phyloP scores from a whole-genome alignment of 2,113 vertebrate species.

The Grallaria varia region DNA sequence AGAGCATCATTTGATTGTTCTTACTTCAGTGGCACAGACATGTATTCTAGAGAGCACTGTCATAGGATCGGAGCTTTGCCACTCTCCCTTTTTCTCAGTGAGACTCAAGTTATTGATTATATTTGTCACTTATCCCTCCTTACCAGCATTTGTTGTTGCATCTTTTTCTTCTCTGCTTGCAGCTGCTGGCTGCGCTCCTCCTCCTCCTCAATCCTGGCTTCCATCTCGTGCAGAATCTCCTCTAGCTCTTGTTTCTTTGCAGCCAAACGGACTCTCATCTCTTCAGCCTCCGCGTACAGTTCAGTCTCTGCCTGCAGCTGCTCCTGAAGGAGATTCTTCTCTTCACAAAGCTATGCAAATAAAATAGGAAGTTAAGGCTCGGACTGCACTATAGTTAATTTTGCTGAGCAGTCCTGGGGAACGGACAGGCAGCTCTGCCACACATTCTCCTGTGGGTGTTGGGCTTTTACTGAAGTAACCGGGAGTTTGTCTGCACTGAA shows the following conservation, averaged over 20 bases:
- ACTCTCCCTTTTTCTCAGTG: not conserved
- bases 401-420: not conserved
- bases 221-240: constrained; percentile 94
- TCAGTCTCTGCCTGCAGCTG: constrained; percentile 91
- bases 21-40: not conserved
- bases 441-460: not conserved
- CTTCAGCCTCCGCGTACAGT: constrained; percentile 87
- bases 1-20: not conserved
- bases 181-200: constrained; percentile 83
- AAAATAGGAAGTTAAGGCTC: not conserved
- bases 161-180: constrained; percentile 88
- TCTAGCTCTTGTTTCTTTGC: constrained; percentile 94
- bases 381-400: not conserved
- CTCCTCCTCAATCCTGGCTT: constrained; percentile 91
- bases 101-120: not conserved
- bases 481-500: not conserved
- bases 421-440: not conserved
- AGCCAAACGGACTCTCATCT: constrained; percentile 87
- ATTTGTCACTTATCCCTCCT: not conserved
- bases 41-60: not conserved
- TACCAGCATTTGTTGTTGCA: constrained; percentile 92
- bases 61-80: not conserved
- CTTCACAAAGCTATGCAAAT: constrained; percentile 81
- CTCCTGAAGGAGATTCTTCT: constrained; percentile 83
- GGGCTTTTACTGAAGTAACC: not conserved